phyloP scores from a whole-genome alignment of 92 coral and sea anemone species.

The Palythoa grandis region DNA sequence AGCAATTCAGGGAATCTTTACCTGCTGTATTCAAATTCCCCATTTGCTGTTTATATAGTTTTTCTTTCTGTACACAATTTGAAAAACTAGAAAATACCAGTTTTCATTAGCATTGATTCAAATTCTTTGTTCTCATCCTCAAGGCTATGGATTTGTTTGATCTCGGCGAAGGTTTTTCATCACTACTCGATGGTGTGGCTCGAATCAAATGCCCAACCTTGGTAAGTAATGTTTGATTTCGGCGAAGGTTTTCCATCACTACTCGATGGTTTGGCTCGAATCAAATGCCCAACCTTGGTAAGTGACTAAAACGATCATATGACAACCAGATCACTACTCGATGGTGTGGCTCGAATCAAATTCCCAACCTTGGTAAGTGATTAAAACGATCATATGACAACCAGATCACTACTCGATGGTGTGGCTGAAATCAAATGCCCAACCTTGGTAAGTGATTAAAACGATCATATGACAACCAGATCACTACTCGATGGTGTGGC shows the following conservation, averaged over 20 bases:
- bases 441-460: constrained; percentile 87
- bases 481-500: constrained; percentile 85
- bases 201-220: constrained; percentile 87
- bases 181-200: constrained; percentile 81
- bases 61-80: too few relatives aligned
- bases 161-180: constrained; percentile 87
- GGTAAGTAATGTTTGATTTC: constrained; percentile 56
- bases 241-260: constrained; percentile 67
- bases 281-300: constrained; percentile 74
- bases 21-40: too few relatives aligned
- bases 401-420: neutral
- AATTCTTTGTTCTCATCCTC: neutral
- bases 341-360: neutral
- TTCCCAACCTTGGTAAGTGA: neutral
- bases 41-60: too few relatives aligned
- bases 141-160: constrained; percentile 99
- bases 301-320: too few relatives aligned
- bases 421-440: neutral
- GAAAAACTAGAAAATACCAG: too few relatives aligned
- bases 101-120: neutral
- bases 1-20: too few relatives aligned
- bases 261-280: constrained; percentile 78
- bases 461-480: too few relatives aligned
- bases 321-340: too few relatives aligned
- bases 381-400: too few relatives aligned